phyloP scores from a whole-genome alignment of 2,113 vertebrate genomes.

The Calidris pugnax region DNA sequence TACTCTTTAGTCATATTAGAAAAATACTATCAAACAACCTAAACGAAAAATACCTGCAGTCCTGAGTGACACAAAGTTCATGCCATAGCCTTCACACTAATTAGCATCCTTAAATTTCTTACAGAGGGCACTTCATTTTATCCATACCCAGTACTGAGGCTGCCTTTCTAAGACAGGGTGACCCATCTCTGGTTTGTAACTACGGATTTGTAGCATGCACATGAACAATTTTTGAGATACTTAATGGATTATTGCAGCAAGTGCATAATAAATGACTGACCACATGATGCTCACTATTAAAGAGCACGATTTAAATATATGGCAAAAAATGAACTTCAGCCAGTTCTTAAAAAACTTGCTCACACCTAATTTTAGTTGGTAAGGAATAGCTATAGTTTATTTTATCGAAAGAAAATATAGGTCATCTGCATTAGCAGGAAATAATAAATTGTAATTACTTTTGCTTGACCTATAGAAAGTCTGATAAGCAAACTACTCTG shows the following conservation, averaged over 20 bases:
- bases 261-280: not conserved
- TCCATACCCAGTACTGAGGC: not conserved
- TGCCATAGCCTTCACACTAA: conserved; percentile 1
- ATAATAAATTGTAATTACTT: not conserved
- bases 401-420: not conserved
- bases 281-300: not conserved
- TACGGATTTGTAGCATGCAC: not conserved
- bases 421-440: conserved; percentile 9
- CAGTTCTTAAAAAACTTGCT: not conserved
- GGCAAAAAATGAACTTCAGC: not conserved
- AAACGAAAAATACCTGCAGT: not conserved
- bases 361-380: not conserved
- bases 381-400: not conserved
- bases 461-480: conserved; percentile 6
- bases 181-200: conserved; percentile 15
- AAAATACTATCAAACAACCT: not conserved
- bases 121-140: not conserved
- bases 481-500: not conserved
- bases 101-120: not conserved
- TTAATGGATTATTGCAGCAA: not conserved
- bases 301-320: not conserved
- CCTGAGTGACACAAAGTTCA: not conserved
- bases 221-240: not conserved
- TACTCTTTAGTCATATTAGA: not conserved
- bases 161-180: not conserved